These are phyloP conservation scores for Oncopeltus fasciatus DNA, from an alignment of 1,140 invertebrate species.

Conservation along the genomic window DNA sequence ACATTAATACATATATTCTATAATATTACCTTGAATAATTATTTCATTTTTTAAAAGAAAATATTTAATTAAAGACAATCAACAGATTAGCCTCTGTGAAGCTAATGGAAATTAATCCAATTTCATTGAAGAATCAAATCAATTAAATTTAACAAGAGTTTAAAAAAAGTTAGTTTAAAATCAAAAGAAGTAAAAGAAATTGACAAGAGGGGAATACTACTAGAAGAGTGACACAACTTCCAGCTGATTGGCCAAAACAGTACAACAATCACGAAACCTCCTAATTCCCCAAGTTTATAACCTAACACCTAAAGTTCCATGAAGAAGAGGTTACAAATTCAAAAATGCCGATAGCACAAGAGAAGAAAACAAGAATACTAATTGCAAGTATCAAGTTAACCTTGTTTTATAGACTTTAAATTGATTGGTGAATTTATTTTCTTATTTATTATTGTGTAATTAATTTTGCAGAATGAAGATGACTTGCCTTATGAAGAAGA, in stretches of 20 bases:
- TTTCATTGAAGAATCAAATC: not conserved
- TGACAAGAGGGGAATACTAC: not conserved
- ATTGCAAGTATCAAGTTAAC: not conserved
- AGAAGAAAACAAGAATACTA: not conserved
- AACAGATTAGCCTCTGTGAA: not conserved
- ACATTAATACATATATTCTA: too few relatives aligned
- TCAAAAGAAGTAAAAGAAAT: not conserved
- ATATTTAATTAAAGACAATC: not conserved
- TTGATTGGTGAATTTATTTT: not conserved
- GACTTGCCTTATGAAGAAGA: slow-evolving; percentile 97
- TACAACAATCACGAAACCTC: too few relatives aligned
- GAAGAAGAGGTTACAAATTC: too few relatives aligned
- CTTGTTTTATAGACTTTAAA: too few relatives aligned
- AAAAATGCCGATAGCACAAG: not conserved
- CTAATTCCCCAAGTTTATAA: not conserved
- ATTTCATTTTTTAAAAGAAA: not conserved
- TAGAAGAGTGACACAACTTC: not conserved
- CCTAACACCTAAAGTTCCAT: not conserved
- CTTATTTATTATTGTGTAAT: not conserved
- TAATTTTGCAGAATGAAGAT: slow-evolving; percentile 61
- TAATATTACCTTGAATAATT: not conserved
- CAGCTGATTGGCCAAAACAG: slow-evolving; percentile 1
- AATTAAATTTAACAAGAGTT: not conserved
- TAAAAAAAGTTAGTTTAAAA: not conserved
- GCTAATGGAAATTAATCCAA: not conserved